phyloP scores from a whole-genome alignment of 2,888 invertebrate species.

The Neuroscelio doddi region DNA sequence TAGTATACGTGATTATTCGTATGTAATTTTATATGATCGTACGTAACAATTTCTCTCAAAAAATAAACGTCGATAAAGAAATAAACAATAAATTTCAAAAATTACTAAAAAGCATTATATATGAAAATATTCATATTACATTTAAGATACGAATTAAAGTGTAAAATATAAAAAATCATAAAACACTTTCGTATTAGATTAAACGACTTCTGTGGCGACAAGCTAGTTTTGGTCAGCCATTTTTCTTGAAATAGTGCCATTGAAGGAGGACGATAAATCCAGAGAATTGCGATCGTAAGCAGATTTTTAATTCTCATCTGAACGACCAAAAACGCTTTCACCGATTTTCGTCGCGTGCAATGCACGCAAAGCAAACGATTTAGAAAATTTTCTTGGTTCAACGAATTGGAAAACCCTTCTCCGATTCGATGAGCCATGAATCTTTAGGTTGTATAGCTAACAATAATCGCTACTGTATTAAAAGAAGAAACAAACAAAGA shows the following conservation, averaged over 20 bases:
- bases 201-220: background rate
- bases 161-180: no score
- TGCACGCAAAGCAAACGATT: slow-evolving; percentile 41
- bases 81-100: no score
- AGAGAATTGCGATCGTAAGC: slow-evolving; percentile 35
- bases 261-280: slow-evolving; percentile 31
- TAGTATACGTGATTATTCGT: no score
- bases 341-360: slow-evolving; percentile 33
- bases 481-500: slow-evolving; percentile 28
- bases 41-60: no score
- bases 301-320: slow-evolving; percentile 46
- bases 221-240: slow-evolving; percentile 23
- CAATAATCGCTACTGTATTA: slow-evolving; percentile 40
- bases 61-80: no score
- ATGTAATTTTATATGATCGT: no score
- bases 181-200: no score
- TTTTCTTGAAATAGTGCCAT: slow-evolving; percentile 24
- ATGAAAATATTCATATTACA: no score
- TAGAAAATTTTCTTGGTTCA: slow-evolving; percentile 42
- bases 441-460: slow-evolving; percentile 36
- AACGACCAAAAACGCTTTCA: slow-evolving; percentile 28
- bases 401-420: slow-evolving; percentile 40
- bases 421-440: slow-evolving; percentile 41
- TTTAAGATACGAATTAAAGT: no score
- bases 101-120: no score